Percentiles rank a stretch among this genome's conserved stretches.
phyloP scores from a whole-genome alignment of 2,888 invertebrate species.

The Noctua fimbriata region DNA sequence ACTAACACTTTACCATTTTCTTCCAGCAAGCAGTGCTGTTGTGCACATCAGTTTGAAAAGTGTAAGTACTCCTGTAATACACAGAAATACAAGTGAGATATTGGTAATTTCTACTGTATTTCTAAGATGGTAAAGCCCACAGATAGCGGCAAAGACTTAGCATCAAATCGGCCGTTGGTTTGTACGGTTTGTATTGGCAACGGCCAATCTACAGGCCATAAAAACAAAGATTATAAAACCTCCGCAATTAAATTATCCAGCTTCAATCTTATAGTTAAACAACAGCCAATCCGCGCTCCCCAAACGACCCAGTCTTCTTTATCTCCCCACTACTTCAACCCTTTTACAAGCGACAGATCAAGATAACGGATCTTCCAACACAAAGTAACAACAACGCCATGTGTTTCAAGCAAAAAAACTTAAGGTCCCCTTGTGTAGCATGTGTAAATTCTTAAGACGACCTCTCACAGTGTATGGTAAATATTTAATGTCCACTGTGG shows the following conservation, averaged over 20 bases:
- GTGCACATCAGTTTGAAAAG: not conserved
- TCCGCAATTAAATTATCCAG: not conserved
- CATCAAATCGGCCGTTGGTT: not conserved
- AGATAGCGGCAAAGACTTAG: not conserved
- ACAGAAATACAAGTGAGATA: not conserved
- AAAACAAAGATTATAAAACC: not conserved
- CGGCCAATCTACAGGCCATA: no score
- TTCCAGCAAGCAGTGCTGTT: not conserved
- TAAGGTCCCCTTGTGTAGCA: conserved; percentile 38
- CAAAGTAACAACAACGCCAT: conserved; percentile 32
- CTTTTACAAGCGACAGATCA: conserved; percentile 31
- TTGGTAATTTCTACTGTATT: not conserved
- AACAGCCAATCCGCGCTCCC: conserved; percentile 5
- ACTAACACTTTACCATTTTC: not conserved
- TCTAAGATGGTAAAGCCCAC: not conserved
- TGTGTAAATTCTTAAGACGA: conserved; percentile 69
- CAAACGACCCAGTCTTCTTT: conserved; percentile 1
- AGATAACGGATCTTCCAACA: conserved; percentile 28
- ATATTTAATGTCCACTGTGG: conserved; percentile 73
- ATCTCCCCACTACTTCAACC: conserved; percentile 22
- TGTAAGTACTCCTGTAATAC: not conserved
- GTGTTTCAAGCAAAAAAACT: conserved; percentile 43
- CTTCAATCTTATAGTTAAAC: not conserved
- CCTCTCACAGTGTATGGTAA: conserved; percentile 65
- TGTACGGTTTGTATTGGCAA: no score